Base-by-base conservation (phyloP, 2,888 invertebrate genomes). In the Amphipoea lucens region DNA sequence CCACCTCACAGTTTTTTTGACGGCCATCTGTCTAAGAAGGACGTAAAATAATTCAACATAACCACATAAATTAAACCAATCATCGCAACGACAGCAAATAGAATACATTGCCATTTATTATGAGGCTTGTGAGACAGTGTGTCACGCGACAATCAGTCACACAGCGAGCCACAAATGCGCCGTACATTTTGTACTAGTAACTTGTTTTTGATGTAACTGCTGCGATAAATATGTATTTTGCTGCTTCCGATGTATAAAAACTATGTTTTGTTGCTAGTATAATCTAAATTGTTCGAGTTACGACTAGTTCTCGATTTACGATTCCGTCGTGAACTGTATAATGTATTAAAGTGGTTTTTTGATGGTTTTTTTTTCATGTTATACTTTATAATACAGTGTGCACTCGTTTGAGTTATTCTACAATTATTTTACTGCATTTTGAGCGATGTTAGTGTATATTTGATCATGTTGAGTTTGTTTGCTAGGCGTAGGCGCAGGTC, bases 201-300 rank as follows among this genome's bases (percentile, higher is more conserved):
- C 75, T 76, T 69, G 77, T 78, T 78, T 83, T 76, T 85, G 80
- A 88, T 89, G 78, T 83, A 89, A 87, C 85, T 76, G 63, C 76
- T 54, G 69, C 80, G 79, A 88, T 89, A 88, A 88, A 89, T 88
- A 88, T 83, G 82, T 88, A 89, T 84, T 84, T 84, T 78, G 80
- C 69, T 81, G 79, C 70, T 88, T 83, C 75, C 79, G 65, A 85
- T 79, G 73, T 62, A 78, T 74, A 79, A 86, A 79, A 83, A 84
- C 51, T 74, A 78, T 82, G 86, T 83, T 79, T 48, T 70, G 57
- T 69, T 76, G 70, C 62, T 76, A 77, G 67, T 81, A 60, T 63
- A 79, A 84, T 77, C 78, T 81, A 78, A 86, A 87, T 87, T 83
- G 78, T 85, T 87, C 71, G 40, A 86, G 71, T 73, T 81, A 83